Conservation (phyloP, 2,888 invertebrate genomes). For the Ormia ochracea region DNA sequence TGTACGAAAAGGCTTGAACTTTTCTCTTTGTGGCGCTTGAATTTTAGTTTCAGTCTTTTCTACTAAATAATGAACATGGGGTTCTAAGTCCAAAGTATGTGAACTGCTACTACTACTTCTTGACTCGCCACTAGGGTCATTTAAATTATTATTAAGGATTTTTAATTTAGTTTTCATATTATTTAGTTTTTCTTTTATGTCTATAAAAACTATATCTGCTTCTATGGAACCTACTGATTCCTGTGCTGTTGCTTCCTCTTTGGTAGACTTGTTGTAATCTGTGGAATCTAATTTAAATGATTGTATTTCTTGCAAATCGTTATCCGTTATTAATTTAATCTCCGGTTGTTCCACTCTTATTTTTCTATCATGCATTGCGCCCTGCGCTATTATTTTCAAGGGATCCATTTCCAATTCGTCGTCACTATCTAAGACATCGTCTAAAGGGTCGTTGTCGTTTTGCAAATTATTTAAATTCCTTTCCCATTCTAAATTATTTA, state of each 20-base stretch:
- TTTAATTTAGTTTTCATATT: conserved; percentile 57
- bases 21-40: conserved; percentile 1
- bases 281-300: conserved; percentile 66
- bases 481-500: conserved; percentile 74
- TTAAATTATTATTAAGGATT: conserved; percentile 14
- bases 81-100: conserved; percentile 65
- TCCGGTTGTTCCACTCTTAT: conserved; percentile 68
- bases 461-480: conserved; percentile 62
- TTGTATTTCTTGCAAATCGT: conserved; percentile 73
- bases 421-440: conserved; percentile 73
- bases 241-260: not conserved
- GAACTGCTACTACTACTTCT: conserved; percentile 42
- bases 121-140: conserved; percentile 9
- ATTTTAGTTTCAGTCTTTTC: conserved; percentile 68
- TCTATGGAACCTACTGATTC: not conserved
- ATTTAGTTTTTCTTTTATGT: conserved; percentile 64
- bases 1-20: no score
- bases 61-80: conserved; percentile 73
- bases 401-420: conserved; percentile 75
- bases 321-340: conserved; percentile 69
- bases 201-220: conserved; percentile 67
- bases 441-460: conserved; percentile 44
- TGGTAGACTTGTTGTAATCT: conserved; percentile 47
- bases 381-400: conserved; percentile 73
- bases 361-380: conserved; percentile 71